Evolutionary conservation across 2,113 vertebrate genomes (phyloP).

Genomic region (Holacanthus passer): DNA sequence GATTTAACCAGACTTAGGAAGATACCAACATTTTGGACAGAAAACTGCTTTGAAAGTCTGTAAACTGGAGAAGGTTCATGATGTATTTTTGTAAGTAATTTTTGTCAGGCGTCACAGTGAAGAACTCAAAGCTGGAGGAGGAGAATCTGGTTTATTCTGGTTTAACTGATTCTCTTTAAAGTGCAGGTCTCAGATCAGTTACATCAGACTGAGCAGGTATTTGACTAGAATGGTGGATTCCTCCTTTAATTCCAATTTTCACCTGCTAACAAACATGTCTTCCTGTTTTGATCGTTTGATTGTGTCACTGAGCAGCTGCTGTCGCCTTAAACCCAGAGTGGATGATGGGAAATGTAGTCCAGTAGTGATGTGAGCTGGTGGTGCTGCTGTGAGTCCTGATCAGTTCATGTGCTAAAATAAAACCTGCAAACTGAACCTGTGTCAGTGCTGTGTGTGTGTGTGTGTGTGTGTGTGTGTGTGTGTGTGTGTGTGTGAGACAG

Average conservation of each 20-base stretch:
- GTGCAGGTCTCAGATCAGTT: background rate
- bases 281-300: background rate
- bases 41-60: background rate
- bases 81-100: no score
- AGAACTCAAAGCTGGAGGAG: no score
- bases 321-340: slow-evolving; percentile 59
- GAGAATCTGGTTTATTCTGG: no score
- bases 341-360: slow-evolving; percentile 62
- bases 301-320: slow-evolving; percentile 34
- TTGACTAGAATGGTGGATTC: background rate
- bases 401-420: slow-evolving; percentile 58
- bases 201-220: background rate
- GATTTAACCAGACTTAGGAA: no score
- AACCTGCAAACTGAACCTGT: slow-evolving; percentile 37
- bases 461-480: background rate
- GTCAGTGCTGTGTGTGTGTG: background rate
- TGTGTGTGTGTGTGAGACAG: no score
- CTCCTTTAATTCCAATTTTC: background rate
- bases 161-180: no score
- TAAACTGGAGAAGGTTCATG: background rate
- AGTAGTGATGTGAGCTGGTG: background rate
- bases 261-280: background rate
- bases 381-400: background rate
- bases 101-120: no score
- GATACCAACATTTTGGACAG: no score